Evolutionary conservation across 2,797 vertebrate genomes (phyloP), one percentile per base, ranked within the genome.

Genomic region (Prunella strophiata): DNA sequence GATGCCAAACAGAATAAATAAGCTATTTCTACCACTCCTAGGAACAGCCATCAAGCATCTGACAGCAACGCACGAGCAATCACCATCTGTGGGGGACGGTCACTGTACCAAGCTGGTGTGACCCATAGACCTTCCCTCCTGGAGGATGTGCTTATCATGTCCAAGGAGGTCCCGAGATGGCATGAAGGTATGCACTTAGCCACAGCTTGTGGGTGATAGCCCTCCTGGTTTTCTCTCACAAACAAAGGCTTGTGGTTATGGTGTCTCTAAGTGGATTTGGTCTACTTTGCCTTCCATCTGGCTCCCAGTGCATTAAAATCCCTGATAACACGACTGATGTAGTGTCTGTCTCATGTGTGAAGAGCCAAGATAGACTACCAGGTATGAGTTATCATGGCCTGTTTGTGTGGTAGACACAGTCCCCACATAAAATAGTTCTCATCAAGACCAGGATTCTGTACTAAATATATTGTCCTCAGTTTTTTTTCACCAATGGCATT

Each of bases 1-100:
- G 97, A 97, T 97, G 97, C 96, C 97, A 97, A 98, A 96, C 74
- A 97, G 97, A 98, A 98, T 97, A 98, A 98, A 96, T 95, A 96
- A 96, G 95, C 91, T 97, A 76, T 92, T 97, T 96, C 94, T 94
- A 68, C 34, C 88, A 89, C 86, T 88, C 89, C 78, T 96, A 95
- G 93, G 91, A 93, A 86, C 95, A 73, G 36, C 59, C 57, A 84
- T 85, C 81, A 16, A 78, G 86, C 51, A 91, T 93, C 70, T 2
- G 5, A 94, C 73, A 93, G 87, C 73, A 91, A 87, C 20, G 54
- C 26, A n/a, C 23, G 76, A 72, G 65, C 42, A 72, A 36, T 32
- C 59, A 23, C 42, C 18, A 29, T 87, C 59, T 70, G 25, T 2
- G 2, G 58, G 50, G 63, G 34, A 57, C 7, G 55, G 66, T 18